Base-by-base conservation (phyloP, 2,888 invertebrate species). In the Tinea pellionella region DNA sequence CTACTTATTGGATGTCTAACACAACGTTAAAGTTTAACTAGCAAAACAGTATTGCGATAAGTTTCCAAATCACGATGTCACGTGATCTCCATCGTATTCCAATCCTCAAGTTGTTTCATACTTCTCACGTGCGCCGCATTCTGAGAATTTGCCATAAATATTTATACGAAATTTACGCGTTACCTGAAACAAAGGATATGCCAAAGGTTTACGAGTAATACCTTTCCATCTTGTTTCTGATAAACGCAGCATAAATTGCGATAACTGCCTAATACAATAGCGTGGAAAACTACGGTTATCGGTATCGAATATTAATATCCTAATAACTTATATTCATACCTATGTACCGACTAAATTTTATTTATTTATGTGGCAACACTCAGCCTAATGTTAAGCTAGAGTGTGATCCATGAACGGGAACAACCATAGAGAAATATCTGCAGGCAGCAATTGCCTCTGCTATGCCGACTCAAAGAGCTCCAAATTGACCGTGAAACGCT, bases 91-190 rank as follows among this genome's bases (percentile, higher is more conserved):
- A 41, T 41, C 41, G n/a, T 18, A 41, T 42, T 41, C 42, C 41
- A 15, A 19, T 41, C 41, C 41, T 59, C 37, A 42, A 59, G 42
- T 42, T 42, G 42, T 30, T 42, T 41, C 42, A 37, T 37, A 42
- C 59, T 41, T 59, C 59, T 59, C 59, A 59, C 59, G 59, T 59
- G 59, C 59, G n/a, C 43, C 62, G 63, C 62, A 65, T 65, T 62
- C 60, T 59, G 62, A 63, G 60, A 60, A 64, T 63, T 62, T 61
- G 62, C 61, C 62, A 64, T 65, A 60, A 65, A 66, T 66, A 64
- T 66, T 65, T 62, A 64, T 60, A 43, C 61, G 60, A 62, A 62
- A 65, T 66, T 64, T 63, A 64, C 65, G 63, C 61, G 60, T 32
- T 47, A 43, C 30, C 57, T 41, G 59, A 29, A 42, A 61, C 61